Base-by-base conservation (phyloP, 2,888 invertebrate genomes). In the Portevinia maculata region DNA sequence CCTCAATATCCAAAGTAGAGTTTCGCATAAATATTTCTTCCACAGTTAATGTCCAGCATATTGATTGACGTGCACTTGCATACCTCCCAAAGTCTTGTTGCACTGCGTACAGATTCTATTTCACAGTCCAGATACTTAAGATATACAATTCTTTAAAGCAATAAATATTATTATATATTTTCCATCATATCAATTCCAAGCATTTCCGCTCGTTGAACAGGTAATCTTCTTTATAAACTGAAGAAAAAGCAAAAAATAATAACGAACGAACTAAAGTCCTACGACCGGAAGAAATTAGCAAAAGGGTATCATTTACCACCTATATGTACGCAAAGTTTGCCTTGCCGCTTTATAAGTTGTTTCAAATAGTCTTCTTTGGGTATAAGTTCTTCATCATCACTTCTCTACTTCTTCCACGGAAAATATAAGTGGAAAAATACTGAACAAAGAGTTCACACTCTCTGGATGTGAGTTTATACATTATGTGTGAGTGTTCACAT, bases 261-360 rank as follows among this genome's bases (percentile, higher is more conserved):
- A 65, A 60, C 65, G 52, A 9, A 15, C 13, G 44, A 71, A 55
- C 59, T 60, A n/a, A 73, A 79, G 59, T 65, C 78, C 69, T 74
- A 62, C 76, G 70, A 76, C 81, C 81, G 81, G 81, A 83, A 83
- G 81, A 83, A 76, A 83, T 83, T 83, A 83, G 76, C 81, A 65
- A 76, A 76, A 83, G 81, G 76, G 81, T 81, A 81, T 81, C 81
- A 71, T 83, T 65, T 83, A 76, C 76, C 81, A 71, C 75, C 69
- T 73, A 48, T 64, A 28, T 28, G 24, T 39, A 8, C 11, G 32
- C 21, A 32, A 19, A 39, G 67, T 34, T 44, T 53, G 30, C 34
- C 24, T 9, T 62, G 44, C 17, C 32, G 21, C 57, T 37, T 34
- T 59, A 19, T 19, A 34, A 30, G 59, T 15, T 55, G 21, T 41